Evolutionary conservation across 2,888 invertebrate genomes (phyloP), one percentile per base, ranked within the genome.

Genomic region (Blastobasis adustella): DNA sequence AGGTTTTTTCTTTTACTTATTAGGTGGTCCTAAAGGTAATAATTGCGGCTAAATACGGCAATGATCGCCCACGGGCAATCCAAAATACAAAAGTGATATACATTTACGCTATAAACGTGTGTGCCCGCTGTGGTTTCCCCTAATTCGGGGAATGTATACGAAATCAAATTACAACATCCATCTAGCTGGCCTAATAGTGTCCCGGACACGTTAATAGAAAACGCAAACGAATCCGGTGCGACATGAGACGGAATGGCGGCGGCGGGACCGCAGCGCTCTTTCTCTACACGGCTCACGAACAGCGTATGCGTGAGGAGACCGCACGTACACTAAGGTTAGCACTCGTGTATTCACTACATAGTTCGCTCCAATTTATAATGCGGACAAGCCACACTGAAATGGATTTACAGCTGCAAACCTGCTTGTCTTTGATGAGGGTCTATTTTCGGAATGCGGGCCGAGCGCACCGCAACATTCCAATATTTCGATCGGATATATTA

Each of bases 391-490:
- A 84, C 82, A 82, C 76, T 85, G 86, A 88, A 86, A 84, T 84
- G 85, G 87, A 87, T 88, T 88, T 88, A 88, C 88, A 86, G 87
- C 88, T 84, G 84, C 85, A 82, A 85, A 82, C 83, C 83, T 87
- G 83, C 77, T 83, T 82, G 86, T 87, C 88, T 88, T 88, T 88
- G 88, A 88, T 87, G 88, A 88, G 82, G 80, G 82, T 82, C 81
- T 88, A 88, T 88, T 87, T 88, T 76, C 71, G 80, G 86, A 84
- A 49, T 71, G 70, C 79, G 77, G 73, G 78, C 79, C 78, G 82
- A 77, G 82, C 84, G 82, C 81, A 82, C 79, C 76, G 79, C 79
- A 82, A 76, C 82, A 85, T 86, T 82, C 83, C 87, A 77, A 87
- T 88, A 87, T 81, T 82, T 81, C 79, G 74, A 80, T 69, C 79